Base-by-base conservation (phyloP, 1,140 invertebrate genomes). In the Papilio polyxenes region DNA sequence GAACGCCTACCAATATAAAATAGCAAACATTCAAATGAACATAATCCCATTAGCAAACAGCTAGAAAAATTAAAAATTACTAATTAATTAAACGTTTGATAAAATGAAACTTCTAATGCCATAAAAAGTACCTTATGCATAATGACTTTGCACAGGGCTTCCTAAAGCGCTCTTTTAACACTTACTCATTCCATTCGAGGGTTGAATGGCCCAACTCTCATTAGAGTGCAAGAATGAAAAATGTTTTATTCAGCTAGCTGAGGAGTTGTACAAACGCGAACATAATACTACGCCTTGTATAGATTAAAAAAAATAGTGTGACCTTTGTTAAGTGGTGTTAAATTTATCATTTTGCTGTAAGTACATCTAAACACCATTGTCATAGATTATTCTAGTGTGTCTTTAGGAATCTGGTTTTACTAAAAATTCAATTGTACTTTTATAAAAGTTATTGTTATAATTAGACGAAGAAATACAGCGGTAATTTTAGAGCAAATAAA, bases 151-250 rank as follows among this genome's bases (percentile, higher is more conserved):
- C 62, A 65, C 62, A 65, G 9, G 62, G 20, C 23, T 65, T 65
- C 62, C 31, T 31, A 65, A 23, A 65, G 62, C 65, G 65, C 65
- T 72, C 65, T 72, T 72, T 37, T 72, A 37, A 72, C 65, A 72
- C 65, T 72, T 40, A 72, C 65, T 72, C 65, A 72, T 72, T 72
- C 65, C 65, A 20, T 72, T 72, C 31, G 65, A 72, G 65, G 37
- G 65, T 72, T 72, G 65, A 72, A 72, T 72, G 65, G 31, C 31
- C 11, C 65, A 40, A 72, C 65, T 72, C 65, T 72, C 65, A 72
- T 72, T 72, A 72, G 65, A 72, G 31, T 37, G 65, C 65, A 72
- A 72, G 65, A 72, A 72, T 72, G 65, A 72, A 72, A 72, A 72
- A 72, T 72, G 65, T 72, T 72, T 72, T 72, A 72, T 72, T 72